phyloP scores from a whole-genome alignment of 1,140 invertebrate species.

The Tetragonula clypearis region DNA sequence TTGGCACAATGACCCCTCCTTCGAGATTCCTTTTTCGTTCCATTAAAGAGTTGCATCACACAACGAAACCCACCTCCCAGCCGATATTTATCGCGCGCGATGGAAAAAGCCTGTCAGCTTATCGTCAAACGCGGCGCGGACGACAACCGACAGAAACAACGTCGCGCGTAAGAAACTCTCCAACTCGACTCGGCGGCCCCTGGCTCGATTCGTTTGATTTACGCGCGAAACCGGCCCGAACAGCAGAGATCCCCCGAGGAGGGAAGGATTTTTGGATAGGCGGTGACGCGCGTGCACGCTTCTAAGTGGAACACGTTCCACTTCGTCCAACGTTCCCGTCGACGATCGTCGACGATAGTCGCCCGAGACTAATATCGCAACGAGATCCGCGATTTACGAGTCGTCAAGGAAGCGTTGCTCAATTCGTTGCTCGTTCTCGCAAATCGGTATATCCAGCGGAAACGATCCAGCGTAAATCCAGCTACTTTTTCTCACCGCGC shows the following conservation, averaged over 20 bases:
- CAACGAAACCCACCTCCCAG: neutral
- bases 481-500: neutral
- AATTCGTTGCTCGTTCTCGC: neutral
- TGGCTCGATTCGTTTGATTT: constrained; percentile 31
- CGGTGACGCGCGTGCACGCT: neutral
- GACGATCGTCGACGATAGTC: neutral
- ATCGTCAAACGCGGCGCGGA: constrained; percentile 28
- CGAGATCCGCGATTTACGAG: constrained; percentile 30
- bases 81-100: constrained; percentile 42
- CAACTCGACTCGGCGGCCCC: neutral
- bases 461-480: neutral
- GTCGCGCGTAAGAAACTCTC: neutral
- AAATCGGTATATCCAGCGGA: neutral
- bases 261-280: neutral
- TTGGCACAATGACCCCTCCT: constrained; percentile 61
- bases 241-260: no score
- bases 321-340: constrained; percentile 3
- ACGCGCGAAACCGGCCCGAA: constrained; percentile 30
- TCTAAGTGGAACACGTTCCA: constrained; percentile 37
- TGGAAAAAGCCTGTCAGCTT: constrained; percentile 52
- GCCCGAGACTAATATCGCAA: neutral
- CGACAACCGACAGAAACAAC: neutral
- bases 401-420: neutral
- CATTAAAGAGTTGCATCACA: constrained; percentile 49
- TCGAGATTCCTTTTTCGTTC: constrained; percentile 35